Evolutionary conservation across 2,113 vertebrate genomes (phyloP), one percentile per base, ranked within the genome.

Genomic region (Motacilla alba): DNA sequence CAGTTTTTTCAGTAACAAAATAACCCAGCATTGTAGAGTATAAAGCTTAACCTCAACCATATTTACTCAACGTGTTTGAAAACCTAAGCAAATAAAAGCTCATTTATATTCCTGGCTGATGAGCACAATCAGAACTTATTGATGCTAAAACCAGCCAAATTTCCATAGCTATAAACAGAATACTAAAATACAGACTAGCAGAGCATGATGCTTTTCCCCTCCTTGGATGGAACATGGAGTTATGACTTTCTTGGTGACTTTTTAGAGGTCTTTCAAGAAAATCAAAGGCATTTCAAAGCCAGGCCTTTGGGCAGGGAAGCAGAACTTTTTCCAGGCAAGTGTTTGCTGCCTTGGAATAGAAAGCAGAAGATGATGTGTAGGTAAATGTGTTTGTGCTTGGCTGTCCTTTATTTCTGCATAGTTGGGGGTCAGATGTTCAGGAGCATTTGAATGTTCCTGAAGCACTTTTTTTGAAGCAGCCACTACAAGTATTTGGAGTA

Each of bases 91-190:
- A 89, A 83, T 78, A 81, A 93, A 91, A 80, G 30, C 89, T 91
- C 78, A 90, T 92, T 95, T 93, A 76, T 90, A 93, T 93, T 96
- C 93, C 58, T 49, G 62, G 78, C 83, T 95, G 93, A 85, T 94
- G 91, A 94, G 81, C 78, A 94, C 82, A 94, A 92, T 95, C 93
- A 94, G 95, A 77, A 93, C 81, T 87, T 87, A 91, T 46, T 95
- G 90, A 69, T 96, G 89, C 89, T 95, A 94, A 95, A 95, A 91
- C 23, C 43, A 91, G 59, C 63, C 17, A 19, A n/a, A 90, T 91
- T 93, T 94, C 77, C 67, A 60, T 94, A 93, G 86, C 83, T 88
- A 60, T 70, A 90, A 94, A 83, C 82, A 94, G 89, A 94, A 92
- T 90, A 75, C 84, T 78, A 91, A 94, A 95, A 78, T 75, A 35